Evolutionary conservation across 2,888 invertebrate genomes (phyloP).

Genomic region (Athetis lepigone): DNA sequence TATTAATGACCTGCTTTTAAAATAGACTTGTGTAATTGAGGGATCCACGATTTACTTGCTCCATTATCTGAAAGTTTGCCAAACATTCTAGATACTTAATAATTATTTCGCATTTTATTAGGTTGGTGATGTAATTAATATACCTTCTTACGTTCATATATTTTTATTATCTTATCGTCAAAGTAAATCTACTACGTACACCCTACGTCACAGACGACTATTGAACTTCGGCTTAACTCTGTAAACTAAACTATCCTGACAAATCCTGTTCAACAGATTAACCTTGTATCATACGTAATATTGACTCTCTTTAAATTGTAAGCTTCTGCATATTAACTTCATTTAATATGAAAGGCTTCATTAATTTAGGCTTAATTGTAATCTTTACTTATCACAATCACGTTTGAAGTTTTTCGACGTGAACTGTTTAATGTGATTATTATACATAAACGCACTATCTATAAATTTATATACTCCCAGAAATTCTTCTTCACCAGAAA

Average conservation of each 20-base stretch:
- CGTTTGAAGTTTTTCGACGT: neutral
- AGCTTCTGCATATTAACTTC: conserved; percentile 28
- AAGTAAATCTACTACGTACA: conserved; percentile 62
- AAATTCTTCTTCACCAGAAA: too few relatives aligned
- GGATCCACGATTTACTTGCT: conserved; percentile 19
- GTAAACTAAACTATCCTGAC: conserved; percentile 62
- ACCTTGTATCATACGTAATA: conserved; percentile 64
- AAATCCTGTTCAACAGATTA: conserved; percentile 65
- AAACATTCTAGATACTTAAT: conserved; percentile 22
- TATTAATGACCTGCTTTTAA: conserved; percentile 27
- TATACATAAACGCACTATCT: too few relatives aligned
- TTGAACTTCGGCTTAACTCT: conserved; percentile 70
- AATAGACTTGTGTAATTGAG: conserved; percentile 35
- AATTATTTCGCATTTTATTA: conserved; percentile 21
- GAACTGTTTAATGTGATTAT: neutral
- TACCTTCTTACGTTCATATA: conserved; percentile 37
- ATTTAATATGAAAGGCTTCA: conserved; percentile 32
- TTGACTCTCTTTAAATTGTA: conserved; percentile 40
- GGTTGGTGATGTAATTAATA: conserved; percentile 26
- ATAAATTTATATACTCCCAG: too few relatives aligned
- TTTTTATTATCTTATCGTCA: conserved; percentile 62
- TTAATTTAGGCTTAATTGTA: conserved; percentile 26
- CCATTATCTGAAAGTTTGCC: conserved; percentile 28
- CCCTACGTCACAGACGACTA: conserved; percentile 69
- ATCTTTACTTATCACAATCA: conserved; percentile 7